Base-by-base conservation (phyloP, 1,140 invertebrate genomes). In the Ceratitis capitata region DNA sequence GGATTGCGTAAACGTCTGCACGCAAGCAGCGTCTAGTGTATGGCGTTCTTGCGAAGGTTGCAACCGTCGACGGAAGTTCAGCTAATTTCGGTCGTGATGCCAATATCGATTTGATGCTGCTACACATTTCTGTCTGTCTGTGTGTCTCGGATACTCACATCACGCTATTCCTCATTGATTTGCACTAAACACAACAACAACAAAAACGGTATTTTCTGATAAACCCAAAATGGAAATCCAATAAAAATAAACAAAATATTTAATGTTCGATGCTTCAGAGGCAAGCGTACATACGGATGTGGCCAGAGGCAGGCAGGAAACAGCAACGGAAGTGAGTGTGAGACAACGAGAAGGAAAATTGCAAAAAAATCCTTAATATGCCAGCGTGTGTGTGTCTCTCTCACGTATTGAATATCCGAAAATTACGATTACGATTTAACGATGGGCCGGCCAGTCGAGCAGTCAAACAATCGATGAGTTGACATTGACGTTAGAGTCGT, bases 221-320 rank as follows among this genome's bases (percentile, higher is more conserved):
- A 39, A 78, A 78, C 69, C 69, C 69, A 45, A 78, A 78, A 78
- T 78, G 19, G n/a, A n/a, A 78, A 45, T 26, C 69, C 69, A 78
- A 78, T 78, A 78, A 78, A 78, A 78, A 78, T 78, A n/a, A 78
- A n/a, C 69, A 45, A 78, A 78, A 26, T n/a, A 78, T 78, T 78
- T 78, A 78, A 78, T n/a, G n/a, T 19, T 23, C n/a, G 9, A 45
- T 29, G 58, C 23, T 3, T 29, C 7, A 56, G 29, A 32, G 29
- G 58, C n/a, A 23, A 32, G 56, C n/a, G 10, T 26, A 10, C 10
- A 23, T 23, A 23, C 10, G n/a, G 6, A n/a, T 61, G 56, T 0
- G 35, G 69, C 39, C n/a, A 45, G 23, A 10, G 69, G 69, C 61
- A 9, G 12, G 32, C 61, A 39, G 32, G 61, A 69, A 35, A 4